These are phyloP conservation scores for Marisa cornuarietis DNA, from an alignment of 1,140 invertebrate species.

Conservation along the genomic window DNA sequence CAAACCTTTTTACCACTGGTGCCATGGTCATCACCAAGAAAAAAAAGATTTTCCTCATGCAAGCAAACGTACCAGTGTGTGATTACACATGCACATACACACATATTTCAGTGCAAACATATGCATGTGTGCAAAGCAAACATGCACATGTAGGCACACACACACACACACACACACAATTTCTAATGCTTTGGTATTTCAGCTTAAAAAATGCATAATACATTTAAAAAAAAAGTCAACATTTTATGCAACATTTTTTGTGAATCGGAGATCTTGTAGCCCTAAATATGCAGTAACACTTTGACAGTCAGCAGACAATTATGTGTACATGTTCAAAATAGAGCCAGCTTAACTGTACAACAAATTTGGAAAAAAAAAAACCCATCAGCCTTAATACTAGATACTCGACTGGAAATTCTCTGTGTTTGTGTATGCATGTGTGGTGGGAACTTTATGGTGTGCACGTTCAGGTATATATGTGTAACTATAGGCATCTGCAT, in stretches of 20 bases:
- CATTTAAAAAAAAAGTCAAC: neutral
- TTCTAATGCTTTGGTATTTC: slow-evolving; percentile 13
- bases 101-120: neutral
- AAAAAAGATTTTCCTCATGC: neutral
- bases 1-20: neutral
- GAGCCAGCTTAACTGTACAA: neutral
- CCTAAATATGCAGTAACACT: neutral
- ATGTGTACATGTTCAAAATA: neutral
- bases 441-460: too few relatives aligned
- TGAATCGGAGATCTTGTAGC: neutral
- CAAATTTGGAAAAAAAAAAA: neutral
- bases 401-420: too few relatives aligned
- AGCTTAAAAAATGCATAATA: neutral
- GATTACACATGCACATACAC: neutral
- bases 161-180: neutral
- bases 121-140: neutral
- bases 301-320: neutral
- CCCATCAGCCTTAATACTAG: too few relatives aligned
- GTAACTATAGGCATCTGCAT: too few relatives aligned
- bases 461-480: too few relatives aligned
- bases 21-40: neutral
- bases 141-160: neutral
- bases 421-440: too few relatives aligned
- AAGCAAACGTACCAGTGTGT: neutral
- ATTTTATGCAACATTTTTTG: neutral